Evolutionary conservation across 2,113 vertebrate genomes (phyloP), one percentile per base, ranked within the genome.

Genomic region (Lycocorax pyrrhopterus): DNA sequence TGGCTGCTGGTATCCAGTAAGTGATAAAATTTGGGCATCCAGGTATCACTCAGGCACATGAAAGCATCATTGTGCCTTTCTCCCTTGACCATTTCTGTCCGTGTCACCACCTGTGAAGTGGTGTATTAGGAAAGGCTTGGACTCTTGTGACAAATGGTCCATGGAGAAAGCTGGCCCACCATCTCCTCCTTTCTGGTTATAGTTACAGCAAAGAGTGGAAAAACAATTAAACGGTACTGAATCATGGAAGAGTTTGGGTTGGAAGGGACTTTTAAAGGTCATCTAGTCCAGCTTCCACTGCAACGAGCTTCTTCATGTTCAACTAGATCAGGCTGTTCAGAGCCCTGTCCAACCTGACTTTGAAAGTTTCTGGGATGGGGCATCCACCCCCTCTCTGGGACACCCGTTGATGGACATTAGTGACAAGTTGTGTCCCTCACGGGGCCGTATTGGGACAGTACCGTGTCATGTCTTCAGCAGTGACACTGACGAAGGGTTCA

Each of bases 201-300:
- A 69, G 22, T 69, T 32, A 59, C 1, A 6, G 22, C 16, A 51
- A 69, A 49, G 37, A 81, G 46, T 33, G 7, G 33, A 62, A 49
- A 75, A 88, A 26, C 0, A 0, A 60, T 16, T 30, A 44, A 71
- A 60, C 0, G 0, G 6, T 27, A 69, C 10, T 67, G 23, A 67
- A 53, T 35, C 41, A 43, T 29, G 15, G 43, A 52, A 43, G 8
- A n/a, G 19, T 44, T 53, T 44, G 49, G 6, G 47, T 35, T 78
- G 37, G 37, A 53, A 78, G 11, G 18, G 19, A 43, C 32, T 9
- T 44, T 18, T 35, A 53, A 53, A 64, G 35, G 4, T 17, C 37
- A 29, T 17, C 25, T 23, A 43, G 30, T 52, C 18, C 59, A 53
- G 30, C 14, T 64, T 43, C 37, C 30, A 8, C 18, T 64, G 37